Base-by-base conservation (phyloP, 2,888 invertebrate species). In the Anarsia innoxiella region DNA sequence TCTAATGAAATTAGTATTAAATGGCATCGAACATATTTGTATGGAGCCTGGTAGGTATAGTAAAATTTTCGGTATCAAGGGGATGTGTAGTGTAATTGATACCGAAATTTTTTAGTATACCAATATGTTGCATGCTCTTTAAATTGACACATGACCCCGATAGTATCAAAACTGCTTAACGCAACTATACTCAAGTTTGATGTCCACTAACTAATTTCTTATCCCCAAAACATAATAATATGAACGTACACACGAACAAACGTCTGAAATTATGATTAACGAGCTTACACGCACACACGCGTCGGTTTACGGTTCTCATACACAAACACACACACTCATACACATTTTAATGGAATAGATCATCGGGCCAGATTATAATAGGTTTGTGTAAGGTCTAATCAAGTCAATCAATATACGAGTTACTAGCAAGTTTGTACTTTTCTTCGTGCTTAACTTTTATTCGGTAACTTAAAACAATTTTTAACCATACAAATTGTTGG, bases 141-240 rank as follows among this genome's bases (percentile, higher is more conserved):
- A n/a, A n/a, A n/a, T n/a, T n/a, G n/a, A n/a, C n/a, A n/a, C n/a
- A n/a, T n/a, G n/a, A n/a, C n/a, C n/a, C n/a, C n/a, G n/a, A n/a
- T n/a, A 53, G 40, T 43, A 67, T 54, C 70, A 74, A 71, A 51
- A 68, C 27, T 3, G 25, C 13, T 31, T 19, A 12, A 12, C 42
- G 61, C 33, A 25, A 48, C 58, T 66, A 44, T 41, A 59, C 42
- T 48, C 53, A 80, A 84, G 74, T 83, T 84, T 84, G 78, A 84
- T 83, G 84, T 84, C 84, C 84, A 82, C 84, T 78, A 82, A 84
- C 85, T 85, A 85, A 85, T 86, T 85, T 86, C 86, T 85, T 86
- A 85, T 85, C 83, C 84, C 82, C 80, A 73, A 84, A 85, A 84
- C 82, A 82, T 84, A 82, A 84, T 85, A 84, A 83, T 79, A 72